Conservation (phyloP, 2,113 vertebrate species). For the Castor canadensis region DNA sequence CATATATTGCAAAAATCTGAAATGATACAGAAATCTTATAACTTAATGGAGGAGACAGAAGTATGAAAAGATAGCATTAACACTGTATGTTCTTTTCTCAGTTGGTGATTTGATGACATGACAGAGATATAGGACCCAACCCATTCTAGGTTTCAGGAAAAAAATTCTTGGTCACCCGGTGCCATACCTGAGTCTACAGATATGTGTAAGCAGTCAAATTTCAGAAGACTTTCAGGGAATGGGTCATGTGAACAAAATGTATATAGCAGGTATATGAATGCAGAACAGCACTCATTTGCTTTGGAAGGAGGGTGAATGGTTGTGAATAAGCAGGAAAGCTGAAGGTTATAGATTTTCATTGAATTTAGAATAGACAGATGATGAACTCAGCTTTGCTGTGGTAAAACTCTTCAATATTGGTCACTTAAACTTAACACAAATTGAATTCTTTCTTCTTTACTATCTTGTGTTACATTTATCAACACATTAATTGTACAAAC, state of each 20-base stretch:
- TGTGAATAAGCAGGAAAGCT: neutral
- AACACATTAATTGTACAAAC: too few species aligned
- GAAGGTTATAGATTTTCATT: rapidly evolving
- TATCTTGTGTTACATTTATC: neutral
- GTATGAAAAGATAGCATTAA: neutral
- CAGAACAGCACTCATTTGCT: neutral
- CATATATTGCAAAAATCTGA: neutral
- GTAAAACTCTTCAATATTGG: neutral
- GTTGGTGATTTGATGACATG: neutral
- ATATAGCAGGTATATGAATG: rapidly evolving
- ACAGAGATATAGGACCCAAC: neutral
- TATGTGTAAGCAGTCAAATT: neutral
- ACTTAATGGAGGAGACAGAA: neutral
- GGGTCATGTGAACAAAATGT: rapidly evolving
- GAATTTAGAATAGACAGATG: neutral
- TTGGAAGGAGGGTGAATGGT: rapidly evolving
- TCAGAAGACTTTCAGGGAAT: neutral
- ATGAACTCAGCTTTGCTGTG: neutral
- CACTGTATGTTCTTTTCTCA: neutral
- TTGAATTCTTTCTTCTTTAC: neutral
- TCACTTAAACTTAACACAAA: neutral
- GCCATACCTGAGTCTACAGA: neutral
- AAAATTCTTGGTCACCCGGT: too few species aligned
- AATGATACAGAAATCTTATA: neutral
- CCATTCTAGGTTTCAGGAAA: neutral